A percentile compares a stretch with the other conserved stretches of the same genome.
These are phyloP conservation scores for Drosophila kurseongensis DNA, from an alignment of 1,140 invertebrate genomes.

Conservation along the genomic window DNA sequence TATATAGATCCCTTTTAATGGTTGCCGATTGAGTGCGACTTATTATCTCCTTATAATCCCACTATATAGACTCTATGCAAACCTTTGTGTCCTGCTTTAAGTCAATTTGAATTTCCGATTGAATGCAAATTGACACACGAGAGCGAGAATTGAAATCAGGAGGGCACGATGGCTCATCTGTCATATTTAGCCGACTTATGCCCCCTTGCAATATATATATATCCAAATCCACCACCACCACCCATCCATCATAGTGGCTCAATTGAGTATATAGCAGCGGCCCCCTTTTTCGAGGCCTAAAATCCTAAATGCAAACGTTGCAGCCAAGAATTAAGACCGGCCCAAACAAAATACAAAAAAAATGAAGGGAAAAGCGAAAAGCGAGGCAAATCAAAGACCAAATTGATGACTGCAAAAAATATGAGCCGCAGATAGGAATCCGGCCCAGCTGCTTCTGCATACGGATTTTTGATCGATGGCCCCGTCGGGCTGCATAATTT, in stretches of 20 bases:
- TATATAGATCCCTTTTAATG: not conserved
- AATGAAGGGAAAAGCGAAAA: constrained; percentile 13
- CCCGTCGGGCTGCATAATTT: constrained; percentile 65
- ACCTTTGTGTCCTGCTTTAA: constrained; percentile 4
- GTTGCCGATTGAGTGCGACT: not conserved
- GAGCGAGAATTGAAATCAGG: constrained; percentile 20
- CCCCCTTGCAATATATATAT: constrained; percentile 5
- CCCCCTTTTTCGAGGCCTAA: constrained; percentile 29
- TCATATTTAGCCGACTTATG: constrained; percentile 45
- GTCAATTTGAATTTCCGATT: constrained; percentile 38
- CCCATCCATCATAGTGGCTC: constrained; percentile 63
- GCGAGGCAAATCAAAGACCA: constrained; percentile 55
- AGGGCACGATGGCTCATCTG: constrained; percentile 36
- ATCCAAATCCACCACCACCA: constrained; percentile 18
- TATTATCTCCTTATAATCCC: not conserved
- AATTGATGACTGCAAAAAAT: constrained; percentile 69
- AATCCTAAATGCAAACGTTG: constrained; percentile 73
- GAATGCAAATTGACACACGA: constrained; percentile 42
- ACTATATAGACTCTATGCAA: not conserved
- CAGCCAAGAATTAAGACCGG: constrained; percentile 68
- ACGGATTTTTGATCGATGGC: constrained; percentile 64
- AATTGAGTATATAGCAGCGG: constrained; percentile 13
- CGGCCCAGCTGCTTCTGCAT: constrained; percentile 32
- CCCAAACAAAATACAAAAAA: constrained; percentile 9
- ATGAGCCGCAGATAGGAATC: constrained; percentile 44